phyloP scores from a whole-genome alignment of 1,140 invertebrate genomes.

The Lutraria rhynchaena region DNA sequence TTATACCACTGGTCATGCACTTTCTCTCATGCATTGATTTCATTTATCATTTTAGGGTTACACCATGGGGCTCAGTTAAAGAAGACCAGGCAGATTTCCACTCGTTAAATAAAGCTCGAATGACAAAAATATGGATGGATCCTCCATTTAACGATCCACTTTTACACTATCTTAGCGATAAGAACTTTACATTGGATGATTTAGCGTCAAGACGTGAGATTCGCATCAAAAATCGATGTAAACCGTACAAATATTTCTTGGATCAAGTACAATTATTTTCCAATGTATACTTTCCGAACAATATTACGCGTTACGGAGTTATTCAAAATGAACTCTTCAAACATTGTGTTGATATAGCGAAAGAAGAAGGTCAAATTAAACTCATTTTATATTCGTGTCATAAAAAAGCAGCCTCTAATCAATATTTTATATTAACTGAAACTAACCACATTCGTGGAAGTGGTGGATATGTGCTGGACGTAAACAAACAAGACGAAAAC shows the following conservation, averaged over 20 bases:
- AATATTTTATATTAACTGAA: constrained; percentile 39
- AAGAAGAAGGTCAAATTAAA: constrained; percentile 1
- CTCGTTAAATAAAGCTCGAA: constrained; percentile 39
- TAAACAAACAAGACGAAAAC: neutral
- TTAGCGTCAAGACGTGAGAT: constrained; percentile 6
- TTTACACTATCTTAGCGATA: constrained; percentile 21
- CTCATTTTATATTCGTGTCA: constrained; percentile 29
- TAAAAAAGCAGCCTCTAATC: constrained; percentile 8
- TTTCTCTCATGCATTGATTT: too few relatives aligned
- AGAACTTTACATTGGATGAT: constrained; percentile 13
- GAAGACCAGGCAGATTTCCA: constrained; percentile 16
- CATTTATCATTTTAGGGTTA: constrained; percentile 41
- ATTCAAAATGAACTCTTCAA: constrained; percentile 16
- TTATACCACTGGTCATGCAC: too few relatives aligned
- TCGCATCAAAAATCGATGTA: constrained; percentile 31
- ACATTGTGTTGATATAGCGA: constrained; percentile 38
- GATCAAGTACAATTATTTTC: constrained; percentile 30
- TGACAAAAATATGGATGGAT: constrained; percentile 51
- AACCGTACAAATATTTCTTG: constrained; percentile 48
- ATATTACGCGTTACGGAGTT: neutral
- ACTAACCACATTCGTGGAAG: constrained; percentile 17
- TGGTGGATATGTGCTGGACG: constrained; percentile 9
- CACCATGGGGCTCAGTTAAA: constrained; percentile 32
- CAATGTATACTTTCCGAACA: constrained; percentile 15
- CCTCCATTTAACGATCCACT: constrained; percentile 21